phyloP scores from a whole-genome alignment of 2,797 vertebrate species.

The Jordanella pulchra region DNA sequence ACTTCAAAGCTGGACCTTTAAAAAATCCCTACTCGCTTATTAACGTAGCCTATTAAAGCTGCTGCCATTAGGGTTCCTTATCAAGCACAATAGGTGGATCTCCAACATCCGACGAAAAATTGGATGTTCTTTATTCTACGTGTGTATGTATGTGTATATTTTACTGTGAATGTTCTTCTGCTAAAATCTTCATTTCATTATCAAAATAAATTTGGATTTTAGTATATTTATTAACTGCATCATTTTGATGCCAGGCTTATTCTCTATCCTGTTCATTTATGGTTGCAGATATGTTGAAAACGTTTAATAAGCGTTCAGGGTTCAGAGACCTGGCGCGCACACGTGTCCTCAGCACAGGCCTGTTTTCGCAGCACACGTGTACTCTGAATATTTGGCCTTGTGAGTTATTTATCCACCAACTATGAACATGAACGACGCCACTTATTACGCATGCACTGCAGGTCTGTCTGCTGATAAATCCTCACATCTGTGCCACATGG shows the following conservation, averaged over 20 bases:
- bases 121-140: background rate
- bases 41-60: constrained; percentile 2
- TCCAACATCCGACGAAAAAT: background rate
- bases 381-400: constrained; percentile 67
- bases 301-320: background rate
- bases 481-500: constrained; percentile 55
- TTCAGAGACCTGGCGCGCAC: constrained; percentile 31
- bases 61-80: constrained; percentile 5
- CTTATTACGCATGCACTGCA: constrained; percentile 50
- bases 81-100: background rate
- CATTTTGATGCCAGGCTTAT: background rate
- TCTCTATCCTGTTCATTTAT: background rate
- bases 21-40: background rate
- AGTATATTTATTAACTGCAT: background rate
- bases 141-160: background rate
- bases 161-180: background rate
- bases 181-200: background rate
- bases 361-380: constrained; percentile 59
- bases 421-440: constrained; percentile 56
- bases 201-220: background rate
- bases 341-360: constrained; percentile 54
- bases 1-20: constrained; percentile 5
- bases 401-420: constrained; percentile 60
- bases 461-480: constrained; percentile 50
- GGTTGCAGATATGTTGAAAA: background rate